These are phyloP conservation scores for Ditylenchus dipsaci DNA, from an alignment of 1,140 invertebrate species.

Conservation along the genomic window DNA sequence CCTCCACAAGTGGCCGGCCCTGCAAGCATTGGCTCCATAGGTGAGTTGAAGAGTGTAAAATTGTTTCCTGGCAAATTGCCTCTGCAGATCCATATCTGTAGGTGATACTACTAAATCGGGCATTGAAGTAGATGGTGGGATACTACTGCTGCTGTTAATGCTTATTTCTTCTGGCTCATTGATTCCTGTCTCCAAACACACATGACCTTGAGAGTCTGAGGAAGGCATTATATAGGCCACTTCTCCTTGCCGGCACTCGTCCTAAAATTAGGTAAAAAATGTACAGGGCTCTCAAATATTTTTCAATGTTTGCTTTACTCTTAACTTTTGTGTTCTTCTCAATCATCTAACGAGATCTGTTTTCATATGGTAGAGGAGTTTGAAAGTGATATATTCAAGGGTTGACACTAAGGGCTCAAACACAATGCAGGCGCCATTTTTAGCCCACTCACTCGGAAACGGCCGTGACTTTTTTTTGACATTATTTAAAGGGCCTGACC, in stretches of 20 bases:
- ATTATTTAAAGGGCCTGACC: too few species aligned
- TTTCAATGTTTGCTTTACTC: too few species aligned
- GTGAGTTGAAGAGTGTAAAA: constrained; percentile 30
- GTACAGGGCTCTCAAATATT: too few species aligned
- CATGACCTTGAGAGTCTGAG: neutral
- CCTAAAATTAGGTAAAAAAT: neutral
- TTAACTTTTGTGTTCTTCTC: too few species aligned
- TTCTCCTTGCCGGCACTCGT: constrained; percentile 41
- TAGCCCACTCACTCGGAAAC: too few species aligned
- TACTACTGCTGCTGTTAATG: neutral
- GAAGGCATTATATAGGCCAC: neutral
- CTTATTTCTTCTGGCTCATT: neutral
- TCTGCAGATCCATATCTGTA: constrained; percentile 21
- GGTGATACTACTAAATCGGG: constrained; percentile 9
- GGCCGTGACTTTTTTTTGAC: too few species aligned
- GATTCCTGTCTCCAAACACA: neutral
- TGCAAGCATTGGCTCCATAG: constrained; percentile 46
- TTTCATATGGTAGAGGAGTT: too few species aligned
- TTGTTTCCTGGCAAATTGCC: constrained; percentile 27
- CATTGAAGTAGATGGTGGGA: neutral
- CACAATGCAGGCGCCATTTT: too few species aligned
- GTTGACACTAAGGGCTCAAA: too few species aligned
- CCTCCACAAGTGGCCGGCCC: constrained; percentile 38
- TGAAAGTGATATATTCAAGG: too few species aligned
- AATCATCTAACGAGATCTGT: too few species aligned